Evolutionary conservation across 2,113 vertebrate genomes (phyloP).

Genomic region (Lophotis ruficrista): DNA sequence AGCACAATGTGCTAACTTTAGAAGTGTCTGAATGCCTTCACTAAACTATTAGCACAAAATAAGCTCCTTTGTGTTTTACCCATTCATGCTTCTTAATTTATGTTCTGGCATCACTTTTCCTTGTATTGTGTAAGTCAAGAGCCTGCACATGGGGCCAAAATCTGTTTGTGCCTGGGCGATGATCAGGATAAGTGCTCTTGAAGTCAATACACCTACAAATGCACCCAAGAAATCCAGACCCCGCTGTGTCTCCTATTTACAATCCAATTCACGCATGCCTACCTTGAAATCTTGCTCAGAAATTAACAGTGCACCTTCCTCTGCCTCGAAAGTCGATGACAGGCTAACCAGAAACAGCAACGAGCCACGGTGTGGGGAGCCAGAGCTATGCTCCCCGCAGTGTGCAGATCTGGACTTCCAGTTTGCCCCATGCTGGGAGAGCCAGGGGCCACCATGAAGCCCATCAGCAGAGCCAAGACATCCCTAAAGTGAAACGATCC

Average conservation of each 20-base stretch:
- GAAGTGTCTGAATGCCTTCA: conserved; percentile 60
- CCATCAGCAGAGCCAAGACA: background rate
- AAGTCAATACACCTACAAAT: background rate
- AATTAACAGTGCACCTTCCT: background rate
- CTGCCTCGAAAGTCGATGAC: background rate
- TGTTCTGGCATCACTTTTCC: conserved; percentile 60
- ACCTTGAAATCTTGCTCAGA: background rate
- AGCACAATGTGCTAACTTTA: conserved; percentile 62
- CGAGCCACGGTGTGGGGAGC: fast-evolving
- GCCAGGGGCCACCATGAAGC: background rate
- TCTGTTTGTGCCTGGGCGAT: background rate
- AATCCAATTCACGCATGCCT: background rate
- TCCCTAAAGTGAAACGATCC: background rate
- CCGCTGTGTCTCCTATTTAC: background rate
- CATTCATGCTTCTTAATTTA: conserved; percentile 61
- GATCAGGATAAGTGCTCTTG: background rate
- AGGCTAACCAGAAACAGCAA: background rate
- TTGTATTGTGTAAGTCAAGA: conserved; percentile 55
- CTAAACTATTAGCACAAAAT: conserved; percentile 60
- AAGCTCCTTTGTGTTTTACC: conserved; percentile 49
- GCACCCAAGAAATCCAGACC: background rate
- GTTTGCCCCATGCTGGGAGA: background rate
- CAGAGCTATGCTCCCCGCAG: background rate
- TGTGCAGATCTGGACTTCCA: background rate
- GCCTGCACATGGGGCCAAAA: background rate